Base-by-base conservation (phyloP, 2,113 vertebrate genomes). In the Phalacrocorax carbo region DNA sequence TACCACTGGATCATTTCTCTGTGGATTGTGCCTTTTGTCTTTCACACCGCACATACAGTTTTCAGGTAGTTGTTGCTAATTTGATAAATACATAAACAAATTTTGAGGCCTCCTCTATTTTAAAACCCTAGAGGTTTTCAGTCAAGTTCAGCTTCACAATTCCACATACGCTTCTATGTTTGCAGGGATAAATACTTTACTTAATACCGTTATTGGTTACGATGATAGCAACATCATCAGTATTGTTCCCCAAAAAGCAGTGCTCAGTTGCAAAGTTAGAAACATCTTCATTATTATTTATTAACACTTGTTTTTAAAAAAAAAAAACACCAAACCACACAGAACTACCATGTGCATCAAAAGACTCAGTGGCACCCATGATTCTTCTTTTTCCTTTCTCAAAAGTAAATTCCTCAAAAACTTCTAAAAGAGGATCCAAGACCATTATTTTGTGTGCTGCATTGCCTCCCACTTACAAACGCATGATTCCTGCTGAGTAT, bases 121-220 rank as follows among this genome's bases (percentile, higher is more conserved):
- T 40, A 60, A 72, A 78, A 36, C 8, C 11, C 14, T 13, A 26
- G 27, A 82, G 51, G 14, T 65, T 58, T 58, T 26, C 44, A 32
- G 65, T 65, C 23, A 22, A 60, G 51, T 46, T 52, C 70, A 49
- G 38, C 42, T 46, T 36, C n/a, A 60, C 38, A 48, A 40, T 60
- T 86, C 54, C 52, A 64, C 10, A 8, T 18, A 42, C 2, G 0
- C 34, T 65, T 9, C 15, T 21, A 54, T 0, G 0, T 12, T 29
- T 2, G 14, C 42, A 52, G 7, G 18, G 7, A 71, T 42, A 58
- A 81, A 69, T n/a, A 62, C 38, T 52, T 65, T 5, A 64, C 32
- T 42, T 19, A 77, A 42, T 42, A 25, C 2, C 2, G 2, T 15
- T 44, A 26, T 3, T 26, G 15, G n/a, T 77, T 48, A 77, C 7